A percentile compares a stretch with the other conserved stretches of the same genome.
Evolutionary conservation across 2,888 invertebrate genomes (phyloP).

Genomic region (Limnephilus marmoratus): DNA sequence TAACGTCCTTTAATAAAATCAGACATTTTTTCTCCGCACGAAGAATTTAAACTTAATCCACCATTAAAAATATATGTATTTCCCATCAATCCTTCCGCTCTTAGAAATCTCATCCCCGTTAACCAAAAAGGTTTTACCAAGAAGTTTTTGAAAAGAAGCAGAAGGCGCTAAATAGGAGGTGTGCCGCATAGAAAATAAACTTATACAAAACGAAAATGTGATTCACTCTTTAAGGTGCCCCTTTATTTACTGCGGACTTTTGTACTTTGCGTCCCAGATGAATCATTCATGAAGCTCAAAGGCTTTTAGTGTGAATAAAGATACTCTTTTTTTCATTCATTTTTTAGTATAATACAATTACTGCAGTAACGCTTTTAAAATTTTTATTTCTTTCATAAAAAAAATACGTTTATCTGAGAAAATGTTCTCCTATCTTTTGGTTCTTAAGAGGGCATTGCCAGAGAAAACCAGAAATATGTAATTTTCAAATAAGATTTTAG

Average conservation of each 20-base stretch:
- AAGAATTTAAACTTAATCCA: background rate
- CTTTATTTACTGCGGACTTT: slow-evolving; percentile 10
- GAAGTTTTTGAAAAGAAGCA: background rate
- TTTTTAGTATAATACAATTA: background rate
- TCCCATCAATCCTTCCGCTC: background rate
- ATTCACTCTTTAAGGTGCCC: slow-evolving; percentile 5
- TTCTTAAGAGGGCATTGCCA: too few species aligned
- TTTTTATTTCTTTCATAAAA: background rate
- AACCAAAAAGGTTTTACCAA: background rate
- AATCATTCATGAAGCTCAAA: slow-evolving; percentile 2
- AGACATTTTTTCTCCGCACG: background rate
- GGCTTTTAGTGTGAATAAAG: background rate
- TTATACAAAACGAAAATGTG: slow-evolving; percentile 10
- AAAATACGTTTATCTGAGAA: background rate
- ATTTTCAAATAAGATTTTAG: too few species aligned
- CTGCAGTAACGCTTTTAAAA: background rate
- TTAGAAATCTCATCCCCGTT: background rate
- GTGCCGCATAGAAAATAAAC: slow-evolving; percentile 22
- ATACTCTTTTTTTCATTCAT: background rate
- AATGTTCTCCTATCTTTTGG: background rate
- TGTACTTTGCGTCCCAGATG: background rate
- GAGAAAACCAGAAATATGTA: too few species aligned
- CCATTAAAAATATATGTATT: background rate
- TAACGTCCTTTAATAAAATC: background rate
- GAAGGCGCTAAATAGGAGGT: slow-evolving; percentile 19